A percentile compares a stretch with the other conserved stretches of the same genome.
Evolutionary conservation across 2,888 invertebrate genomes (phyloP).

Genomic region (Congeria kusceri): DNA sequence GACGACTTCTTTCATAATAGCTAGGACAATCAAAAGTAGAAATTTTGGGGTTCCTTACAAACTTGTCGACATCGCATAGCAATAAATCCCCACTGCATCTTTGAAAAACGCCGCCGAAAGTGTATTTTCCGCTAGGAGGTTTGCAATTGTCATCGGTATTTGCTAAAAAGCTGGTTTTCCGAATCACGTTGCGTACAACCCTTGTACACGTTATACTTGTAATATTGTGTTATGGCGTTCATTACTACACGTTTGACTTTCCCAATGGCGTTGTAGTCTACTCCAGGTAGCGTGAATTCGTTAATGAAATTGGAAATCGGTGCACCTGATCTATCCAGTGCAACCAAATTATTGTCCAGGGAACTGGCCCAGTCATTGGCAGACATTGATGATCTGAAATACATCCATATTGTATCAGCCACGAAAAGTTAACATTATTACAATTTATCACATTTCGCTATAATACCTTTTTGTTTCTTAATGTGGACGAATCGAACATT

Average conservation of each 20-base stretch:
- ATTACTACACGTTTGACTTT: background rate
- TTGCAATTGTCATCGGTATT: background rate
- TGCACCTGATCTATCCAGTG: background rate
- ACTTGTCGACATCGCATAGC: background rate
- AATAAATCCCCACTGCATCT: background rate
- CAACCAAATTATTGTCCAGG: background rate
- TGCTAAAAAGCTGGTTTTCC: background rate
- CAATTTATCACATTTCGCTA: too few species aligned
- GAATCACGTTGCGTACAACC: background rate
- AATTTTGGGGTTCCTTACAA: background rate
- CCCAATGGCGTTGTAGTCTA: background rate
- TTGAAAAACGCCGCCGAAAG: background rate
- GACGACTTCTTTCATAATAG: background rate
- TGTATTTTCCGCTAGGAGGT: background rate
- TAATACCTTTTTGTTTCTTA: too few species aligned
- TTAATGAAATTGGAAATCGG: slow-evolving; percentile 3
- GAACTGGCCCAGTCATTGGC: background rate
- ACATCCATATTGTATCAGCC: too few species aligned
- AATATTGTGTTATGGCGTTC: background rate
- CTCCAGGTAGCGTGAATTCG: background rate
- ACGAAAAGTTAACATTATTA: too few species aligned
- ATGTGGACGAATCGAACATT: too few species aligned
- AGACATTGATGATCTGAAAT: background rate
- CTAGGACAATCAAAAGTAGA: background rate
- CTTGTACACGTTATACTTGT: background rate